phyloP scores from a whole-genome alignment of 2,113 vertebrate genomes.

The Semnornis frantzii region DNA sequence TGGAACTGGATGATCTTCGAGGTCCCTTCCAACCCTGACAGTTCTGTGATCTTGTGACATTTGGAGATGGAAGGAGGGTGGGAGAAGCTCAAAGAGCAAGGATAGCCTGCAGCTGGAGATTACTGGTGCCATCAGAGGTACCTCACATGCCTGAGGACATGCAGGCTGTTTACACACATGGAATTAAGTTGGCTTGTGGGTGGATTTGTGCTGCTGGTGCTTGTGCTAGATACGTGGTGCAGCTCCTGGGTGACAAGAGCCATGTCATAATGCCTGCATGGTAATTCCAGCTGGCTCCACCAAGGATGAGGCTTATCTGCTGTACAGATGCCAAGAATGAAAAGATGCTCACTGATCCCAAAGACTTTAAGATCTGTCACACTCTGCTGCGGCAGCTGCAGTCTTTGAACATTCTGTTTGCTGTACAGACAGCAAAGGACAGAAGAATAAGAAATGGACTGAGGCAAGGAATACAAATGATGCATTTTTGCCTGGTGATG shows the following conservation, averaged over 20 bases:
- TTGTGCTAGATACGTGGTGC: background rate
- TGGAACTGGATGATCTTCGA: no score
- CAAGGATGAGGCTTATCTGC: background rate
- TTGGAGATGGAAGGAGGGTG: slow-evolving; percentile 45
- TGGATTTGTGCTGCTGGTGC: background rate
- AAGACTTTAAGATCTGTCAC: background rate
- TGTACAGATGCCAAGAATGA: background rate
- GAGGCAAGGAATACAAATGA: background rate
- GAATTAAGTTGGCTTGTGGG: background rate
- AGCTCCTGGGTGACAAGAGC: background rate
- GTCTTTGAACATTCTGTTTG: background rate
- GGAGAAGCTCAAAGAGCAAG: background rate
- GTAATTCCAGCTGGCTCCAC: background rate
- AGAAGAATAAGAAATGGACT: background rate
- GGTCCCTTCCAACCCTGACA: no score
- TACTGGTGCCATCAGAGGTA: background rate
- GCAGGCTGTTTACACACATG: background rate
- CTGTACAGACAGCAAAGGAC: background rate
- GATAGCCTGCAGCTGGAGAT: background rate
- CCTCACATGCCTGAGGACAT: background rate
- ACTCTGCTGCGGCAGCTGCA: background rate
- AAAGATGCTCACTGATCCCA: background rate
- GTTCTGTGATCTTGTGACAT: no score
- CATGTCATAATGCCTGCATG: background rate
- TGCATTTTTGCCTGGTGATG: background rate